Evolutionary conservation across 2,888 invertebrate genomes (phyloP), one percentile per base, ranked within the genome.

Genomic region (Sarcophaga subvicina): DNA sequence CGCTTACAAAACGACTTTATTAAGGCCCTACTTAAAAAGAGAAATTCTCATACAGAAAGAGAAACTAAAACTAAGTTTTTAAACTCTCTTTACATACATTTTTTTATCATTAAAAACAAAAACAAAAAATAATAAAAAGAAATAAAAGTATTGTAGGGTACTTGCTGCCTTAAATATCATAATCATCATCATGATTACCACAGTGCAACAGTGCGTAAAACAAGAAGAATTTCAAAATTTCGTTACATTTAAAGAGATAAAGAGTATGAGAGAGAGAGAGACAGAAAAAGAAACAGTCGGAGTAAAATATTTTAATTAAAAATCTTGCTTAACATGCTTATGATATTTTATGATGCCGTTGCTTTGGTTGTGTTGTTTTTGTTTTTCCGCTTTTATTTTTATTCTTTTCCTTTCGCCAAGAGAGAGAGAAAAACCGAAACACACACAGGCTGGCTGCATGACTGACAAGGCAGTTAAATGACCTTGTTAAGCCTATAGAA

Each of bases 231-330:
- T 67, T 10, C 4, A 37, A 54, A 45, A 47, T n/a, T 73, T 69
- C 69, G 49, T 75, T 69, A 69, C 49, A 80, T 49, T 69, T 76
- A 76, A 78, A 49, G 67, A 6, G 37, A 37, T 8, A 37, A 2
- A 4, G 49, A 14, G 17, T 0, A 4, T 0, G 17, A 54, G 0
- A 4, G 54, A 54, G 17, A 54, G 4, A 4, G 54, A 10, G 49
- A 49, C 2, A 12, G 8, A 49, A 4, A 49, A 17, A 54, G 54
- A 54, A 2, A 37, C 0, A 37, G 37, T 72, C 73, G 2, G 67
- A 62, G 22, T 60, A 84, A 80, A 80, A 76, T 71, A 76, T 80
- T 84, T 84, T 84, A 84, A 84, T 84, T 84, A 84, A 84, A 84
- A 84, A 84, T 80, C 75, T 71, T 84, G 75, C 54, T 54, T 17